These are phyloP conservation scores for Heterotis niloticus DNA, from an alignment of 2,113 vertebrate species.

Conservation along the genomic window DNA sequence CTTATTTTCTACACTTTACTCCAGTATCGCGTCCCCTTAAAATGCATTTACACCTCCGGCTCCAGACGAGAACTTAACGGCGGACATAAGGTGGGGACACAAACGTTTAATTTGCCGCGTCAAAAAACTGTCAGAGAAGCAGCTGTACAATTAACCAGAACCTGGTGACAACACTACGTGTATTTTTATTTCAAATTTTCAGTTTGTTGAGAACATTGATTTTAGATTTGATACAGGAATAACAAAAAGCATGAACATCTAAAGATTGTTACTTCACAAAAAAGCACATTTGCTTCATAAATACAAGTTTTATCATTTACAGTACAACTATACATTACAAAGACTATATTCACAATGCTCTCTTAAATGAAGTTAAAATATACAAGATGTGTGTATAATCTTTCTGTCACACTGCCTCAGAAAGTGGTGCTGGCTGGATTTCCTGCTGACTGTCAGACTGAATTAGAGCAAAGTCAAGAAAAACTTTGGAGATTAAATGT, in stretches of 20 bases:
- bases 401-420: neutral
- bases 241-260: neutral
- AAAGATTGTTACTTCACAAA: neutral
- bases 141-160: neutral
- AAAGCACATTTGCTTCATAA: neutral
- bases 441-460: neutral
- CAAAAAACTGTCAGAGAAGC: neutral
- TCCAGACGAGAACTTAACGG: too few relatives aligned
- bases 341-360: neutral
- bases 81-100: neutral
- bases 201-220: neutral
- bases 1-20: too few relatives aligned
- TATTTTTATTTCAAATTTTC: neutral
- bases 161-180: neutral
- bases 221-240: neutral
- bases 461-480: neutral
- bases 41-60: too few relatives aligned
- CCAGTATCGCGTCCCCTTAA: too few relatives aligned
- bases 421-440: neutral
- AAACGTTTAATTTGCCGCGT: too few relatives aligned
- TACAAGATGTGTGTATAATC: neutral
- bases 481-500: neutral
- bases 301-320: neutral
- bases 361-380: constrained; percentile 11
- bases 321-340: constrained; percentile 18